Percentiles rank a stretch among this genome's conserved stretches.
Evolutionary conservation across 2,113 vertebrate genomes (phyloP).

Genomic region (Gila orcuttii): DNA sequence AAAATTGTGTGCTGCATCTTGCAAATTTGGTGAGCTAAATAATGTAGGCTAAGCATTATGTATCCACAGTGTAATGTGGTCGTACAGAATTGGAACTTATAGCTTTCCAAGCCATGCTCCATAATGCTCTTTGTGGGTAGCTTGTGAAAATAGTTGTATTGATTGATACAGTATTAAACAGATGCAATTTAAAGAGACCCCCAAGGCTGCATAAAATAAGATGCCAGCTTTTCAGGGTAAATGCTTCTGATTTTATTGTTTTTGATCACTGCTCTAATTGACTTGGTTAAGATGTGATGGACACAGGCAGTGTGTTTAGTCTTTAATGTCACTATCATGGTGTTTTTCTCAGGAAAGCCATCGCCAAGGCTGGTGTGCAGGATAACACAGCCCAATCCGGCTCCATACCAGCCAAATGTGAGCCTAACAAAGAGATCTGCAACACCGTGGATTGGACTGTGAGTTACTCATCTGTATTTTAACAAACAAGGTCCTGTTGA

Average conservation of each 20-base stretch:
- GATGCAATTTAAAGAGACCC: background rate
- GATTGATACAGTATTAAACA: slow-evolving; percentile 34
- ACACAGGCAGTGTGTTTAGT: background rate
- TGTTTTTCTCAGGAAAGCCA: slow-evolving; percentile 87
- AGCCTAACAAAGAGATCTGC: slow-evolving; percentile 78
- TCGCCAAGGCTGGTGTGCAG: slow-evolving; percentile 86
- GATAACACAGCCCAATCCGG: slow-evolving; percentile 78
- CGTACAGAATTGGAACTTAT: background rate
- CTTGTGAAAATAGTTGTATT: slow-evolving; percentile 27
- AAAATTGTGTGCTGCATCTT: background rate
- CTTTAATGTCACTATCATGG: slow-evolving; percentile 44
- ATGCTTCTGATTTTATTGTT: background rate
- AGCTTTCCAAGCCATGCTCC: slow-evolving; percentile 5
- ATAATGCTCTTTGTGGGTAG: background rate
- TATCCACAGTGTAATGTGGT: background rate
- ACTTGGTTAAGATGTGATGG: background rate
- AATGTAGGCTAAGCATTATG: background rate
- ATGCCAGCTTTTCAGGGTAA: background rate
- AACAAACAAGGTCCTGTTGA: background rate
- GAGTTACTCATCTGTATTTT: slow-evolving; percentile 68
- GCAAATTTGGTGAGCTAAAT: background rate
- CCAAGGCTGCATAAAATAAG: background rate
- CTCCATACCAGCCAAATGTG: slow-evolving; percentile 63
- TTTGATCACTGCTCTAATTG: background rate
- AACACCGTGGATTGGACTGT: slow-evolving; percentile 92